Conservation (phyloP, 1,140 invertebrate species). For the Maconellicoccus hirsutus region DNA sequence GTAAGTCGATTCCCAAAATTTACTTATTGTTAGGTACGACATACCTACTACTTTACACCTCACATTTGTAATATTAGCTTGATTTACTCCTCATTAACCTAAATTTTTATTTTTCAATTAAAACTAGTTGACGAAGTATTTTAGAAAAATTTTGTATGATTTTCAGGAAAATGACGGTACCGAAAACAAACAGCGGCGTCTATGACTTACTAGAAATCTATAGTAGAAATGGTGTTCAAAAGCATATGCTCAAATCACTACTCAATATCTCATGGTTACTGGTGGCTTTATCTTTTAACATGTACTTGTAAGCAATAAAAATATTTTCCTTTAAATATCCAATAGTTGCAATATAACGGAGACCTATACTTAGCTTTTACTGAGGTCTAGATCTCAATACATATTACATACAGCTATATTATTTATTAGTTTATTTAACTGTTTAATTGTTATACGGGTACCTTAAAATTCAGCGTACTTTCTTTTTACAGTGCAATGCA, state of each 20-base stretch:
- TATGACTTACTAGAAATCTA: conserved; percentile 93
- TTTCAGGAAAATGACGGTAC: conserved; percentile 50
- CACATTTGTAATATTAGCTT: too few species aligned
- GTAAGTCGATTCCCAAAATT: too few species aligned
- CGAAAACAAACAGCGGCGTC: conserved; percentile 75
- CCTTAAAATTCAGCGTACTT: conserved; percentile 18
- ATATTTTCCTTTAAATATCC: too few species aligned
- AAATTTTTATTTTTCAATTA: too few species aligned
- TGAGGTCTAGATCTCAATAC: not conserved
- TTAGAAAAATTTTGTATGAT: conserved; percentile 4
- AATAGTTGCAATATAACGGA: too few species aligned
- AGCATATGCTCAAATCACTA: conserved; percentile 73
- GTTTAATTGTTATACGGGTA: not conserved
- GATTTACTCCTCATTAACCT: too few species aligned
- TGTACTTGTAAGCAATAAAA: conserved; percentile 60
- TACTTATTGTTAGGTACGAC: too few species aligned
- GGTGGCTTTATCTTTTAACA: conserved; percentile 81
- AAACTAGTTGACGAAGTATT: too few species aligned
- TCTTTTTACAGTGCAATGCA: not conserved
- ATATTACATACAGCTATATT: not conserved
- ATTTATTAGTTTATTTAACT: not conserved
- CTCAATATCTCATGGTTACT: conserved; percentile 81
- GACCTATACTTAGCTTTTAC: not conserved
- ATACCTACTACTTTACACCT: too few species aligned
- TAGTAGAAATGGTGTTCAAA: conserved; percentile 73